Evolutionary conservation across 2,888 invertebrate genomes (phyloP), one percentile per base, ranked within the genome.

Genomic region (Eudemis profundana): DNA sequence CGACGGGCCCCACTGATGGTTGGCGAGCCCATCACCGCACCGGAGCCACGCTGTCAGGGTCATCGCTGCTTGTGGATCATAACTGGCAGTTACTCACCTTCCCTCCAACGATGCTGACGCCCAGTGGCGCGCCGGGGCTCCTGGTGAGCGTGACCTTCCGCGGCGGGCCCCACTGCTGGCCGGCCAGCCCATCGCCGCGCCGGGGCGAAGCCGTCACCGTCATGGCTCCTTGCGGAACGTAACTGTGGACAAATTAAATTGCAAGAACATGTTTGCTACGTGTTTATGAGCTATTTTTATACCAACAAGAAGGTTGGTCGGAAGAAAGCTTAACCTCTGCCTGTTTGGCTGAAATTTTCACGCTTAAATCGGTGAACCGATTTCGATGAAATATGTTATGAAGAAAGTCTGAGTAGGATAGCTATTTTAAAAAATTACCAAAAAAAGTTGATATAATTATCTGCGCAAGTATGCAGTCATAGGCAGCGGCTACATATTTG

Each of bases 81-180:
- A 33, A 33, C 33, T 33, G 33, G 27, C 27, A 33, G 7, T 2
- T 12, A 46, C 88, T 85, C 82, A 97, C 97, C 94, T 97, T 97
- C 78, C 98, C 98, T 63, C 99, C 98, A 36, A 99, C 98, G 75
- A 99, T 99, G 87, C 98, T 98, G 83, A 99, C 98, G 7, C 99
- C 99, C 21, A 99, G 94, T 60, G 98, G 97, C 0, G 85, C 81
- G 70, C 96, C 95, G 38, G 95, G 95, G 29, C 94, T 94, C 57
- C 97, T 87, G 66, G 93, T 93, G 33, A 98, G 93, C 69, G 95
- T 93, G 46, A 98, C 96, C 10, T 93, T 91, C 68, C 97, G 92
- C 57, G 96, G 95, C 0, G 96, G 94, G 2, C 98, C 97, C 98
- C 98, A 98, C 71, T 96, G 95, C 78, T 95, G 95, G 46, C 95